phyloP scores from a whole-genome alignment of 2,113 vertebrate species.

The Pedetes capensis region DNA sequence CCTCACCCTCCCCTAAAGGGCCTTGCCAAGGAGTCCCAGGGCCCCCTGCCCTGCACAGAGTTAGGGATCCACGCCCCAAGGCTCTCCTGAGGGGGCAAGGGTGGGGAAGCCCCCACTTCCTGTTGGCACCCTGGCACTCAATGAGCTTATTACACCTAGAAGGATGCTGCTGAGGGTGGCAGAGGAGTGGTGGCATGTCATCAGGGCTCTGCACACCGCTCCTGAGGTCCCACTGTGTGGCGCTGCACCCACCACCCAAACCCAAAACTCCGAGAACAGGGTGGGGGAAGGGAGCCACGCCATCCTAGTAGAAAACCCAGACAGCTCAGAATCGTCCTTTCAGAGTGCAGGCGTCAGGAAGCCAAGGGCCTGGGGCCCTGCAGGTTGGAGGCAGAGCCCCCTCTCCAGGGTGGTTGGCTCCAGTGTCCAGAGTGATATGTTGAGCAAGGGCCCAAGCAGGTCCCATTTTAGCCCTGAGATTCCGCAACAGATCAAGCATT shows the following conservation, averaged over 20 bases:
- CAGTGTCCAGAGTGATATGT: rapidly evolving
- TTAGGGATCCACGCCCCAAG: too few relatives aligned
- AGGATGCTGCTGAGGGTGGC: neutral
- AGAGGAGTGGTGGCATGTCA: rapidly evolving
- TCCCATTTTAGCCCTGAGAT: too few relatives aligned
- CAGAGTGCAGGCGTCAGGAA: neutral
- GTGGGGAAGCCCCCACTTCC: too few relatives aligned
- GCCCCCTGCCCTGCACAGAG: too few relatives aligned
- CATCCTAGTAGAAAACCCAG: neutral
- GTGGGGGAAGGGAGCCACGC: neutral
- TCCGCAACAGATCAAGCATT: too few relatives aligned
- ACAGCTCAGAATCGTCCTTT: neutral
- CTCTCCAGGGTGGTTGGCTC: too few relatives aligned
- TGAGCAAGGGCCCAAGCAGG: neutral
- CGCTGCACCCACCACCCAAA: neutral
- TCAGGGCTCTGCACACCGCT: rapidly evolving
- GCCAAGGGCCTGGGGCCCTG: neutral
- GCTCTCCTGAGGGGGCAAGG: neutral
- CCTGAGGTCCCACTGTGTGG: neutral
- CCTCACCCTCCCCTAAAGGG: neutral
- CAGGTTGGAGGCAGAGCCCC: neutral
- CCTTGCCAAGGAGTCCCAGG: too few relatives aligned
- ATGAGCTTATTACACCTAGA: neutral
- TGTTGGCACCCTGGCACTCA: too few relatives aligned
- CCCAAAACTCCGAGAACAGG: neutral